These are phyloP conservation scores for Tetraneura akinire DNA, from an alignment of 1,140 invertebrate genomes.

Conservation along the genomic window DNA sequence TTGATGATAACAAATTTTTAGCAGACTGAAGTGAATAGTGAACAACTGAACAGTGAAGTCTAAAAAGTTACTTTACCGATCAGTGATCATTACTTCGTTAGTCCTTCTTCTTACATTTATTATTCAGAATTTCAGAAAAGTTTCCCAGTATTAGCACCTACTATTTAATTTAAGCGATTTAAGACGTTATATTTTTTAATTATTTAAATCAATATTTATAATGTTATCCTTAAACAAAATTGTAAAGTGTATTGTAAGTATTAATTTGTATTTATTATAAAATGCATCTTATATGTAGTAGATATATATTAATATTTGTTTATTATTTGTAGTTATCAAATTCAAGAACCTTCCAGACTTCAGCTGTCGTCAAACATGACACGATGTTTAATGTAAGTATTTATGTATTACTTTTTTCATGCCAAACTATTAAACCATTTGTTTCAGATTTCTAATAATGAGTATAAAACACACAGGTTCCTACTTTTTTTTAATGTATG, in stretches of 20 bases:
- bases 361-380: slow-evolving; percentile 56
- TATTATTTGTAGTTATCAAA: slow-evolving; percentile 54
- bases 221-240: slow-evolving; percentile 41
- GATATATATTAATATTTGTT: not conserved
- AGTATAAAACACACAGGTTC: too few relatives aligned
- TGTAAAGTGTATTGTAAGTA: slow-evolving; percentile 36
- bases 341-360: slow-evolving; percentile 58
- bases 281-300: too few relatives aligned
- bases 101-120: not conserved
- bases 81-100: not conserved
- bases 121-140: not conserved
- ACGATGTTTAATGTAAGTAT: slow-evolving; percentile 48
- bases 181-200: not conserved
- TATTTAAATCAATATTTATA: not conserved
- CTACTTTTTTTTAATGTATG: too few relatives aligned
- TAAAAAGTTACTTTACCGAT: too few relatives aligned
- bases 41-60: too few relatives aligned
- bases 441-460: too few relatives aligned
- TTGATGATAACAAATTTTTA: slow-evolving; percentile 7
- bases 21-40: too few relatives aligned
- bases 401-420: too few relatives aligned
- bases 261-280: not conserved
- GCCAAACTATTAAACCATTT: too few relatives aligned
- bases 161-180: not conserved
- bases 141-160: not conserved